Evolutionary conservation across 2,113 vertebrate species (phyloP).

Genomic region (Pseudorasbora parva): DNA sequence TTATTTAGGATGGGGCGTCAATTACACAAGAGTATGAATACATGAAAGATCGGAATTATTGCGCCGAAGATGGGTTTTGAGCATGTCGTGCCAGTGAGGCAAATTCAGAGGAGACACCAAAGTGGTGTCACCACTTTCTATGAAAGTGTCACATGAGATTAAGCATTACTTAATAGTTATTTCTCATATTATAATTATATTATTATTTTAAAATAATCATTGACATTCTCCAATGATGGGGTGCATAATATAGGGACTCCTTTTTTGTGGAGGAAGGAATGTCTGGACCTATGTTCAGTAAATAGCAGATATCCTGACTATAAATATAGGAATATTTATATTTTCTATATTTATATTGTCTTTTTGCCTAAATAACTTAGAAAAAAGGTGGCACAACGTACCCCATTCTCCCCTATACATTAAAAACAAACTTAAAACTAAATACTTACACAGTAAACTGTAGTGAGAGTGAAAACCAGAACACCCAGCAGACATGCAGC

Average conservation of each 20-base stretch:
- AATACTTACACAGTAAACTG: constrained; percentile 24
- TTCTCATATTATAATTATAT: no score
- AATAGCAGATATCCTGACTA: background rate
- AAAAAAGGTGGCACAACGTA: background rate
- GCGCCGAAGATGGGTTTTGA: no score
- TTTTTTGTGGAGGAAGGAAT: background rate
- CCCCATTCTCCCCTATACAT: background rate
- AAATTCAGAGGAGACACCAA: no score
- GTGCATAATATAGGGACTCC: background rate
- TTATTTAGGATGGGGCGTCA: no score
- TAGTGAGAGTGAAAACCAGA: constrained; percentile 11
- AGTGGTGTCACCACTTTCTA: no score
- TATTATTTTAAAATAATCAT: no score
- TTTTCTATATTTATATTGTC: no score
- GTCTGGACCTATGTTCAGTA: background rate
- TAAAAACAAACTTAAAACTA: background rate
- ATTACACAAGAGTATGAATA: no score
- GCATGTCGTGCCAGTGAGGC: no score
- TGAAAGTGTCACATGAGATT: no score
- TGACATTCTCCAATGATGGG: background rate
- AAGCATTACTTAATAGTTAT: no score
- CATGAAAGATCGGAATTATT: no score
- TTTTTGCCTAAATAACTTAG: background rate
- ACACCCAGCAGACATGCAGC: constrained; percentile 41
- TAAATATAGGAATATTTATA: background rate